Base-by-base conservation (phyloP, 2,888 invertebrate genomes). In the Polydrusus cervinus region DNA sequence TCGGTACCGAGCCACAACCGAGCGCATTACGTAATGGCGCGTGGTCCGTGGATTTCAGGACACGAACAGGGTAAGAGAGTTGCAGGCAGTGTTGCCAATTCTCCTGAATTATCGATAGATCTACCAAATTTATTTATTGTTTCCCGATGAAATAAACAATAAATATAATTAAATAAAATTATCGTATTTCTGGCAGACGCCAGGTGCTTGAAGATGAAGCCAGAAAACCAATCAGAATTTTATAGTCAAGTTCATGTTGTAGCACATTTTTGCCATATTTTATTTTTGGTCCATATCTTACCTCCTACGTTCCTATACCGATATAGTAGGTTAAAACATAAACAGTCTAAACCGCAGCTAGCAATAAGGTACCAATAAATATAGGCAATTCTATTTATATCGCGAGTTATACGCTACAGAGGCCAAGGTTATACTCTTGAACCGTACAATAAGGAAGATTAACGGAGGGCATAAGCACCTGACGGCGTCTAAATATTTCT, bases 401-500 rank as follows among this genome's bases (percentile, higher is more conserved):
- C 47, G 30, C 71, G 67, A 75, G 67, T 75, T 71, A 64, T 75
- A 30, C 60, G 73, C 76, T 18, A 57, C 65, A 47, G 57, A 73
- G 76, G 76, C 76, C 73, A 76, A 76, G 76, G 76, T 76, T 76
- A 72, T 73, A 60, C 25, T 74, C 69, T 65, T 72, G 67, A 66
- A 67, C 72, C 55, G 47, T 57, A 71, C 67, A 71, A 76, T 61
- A 72, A 74, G 74, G 70, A 75, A 75, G 75, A 75, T 75, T 71
- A 75, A 74, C 74, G 69, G 62, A 69, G 74, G 47, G 69, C 74
- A 74, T 69, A 74, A 75, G 65, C 76, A 76, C 76, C 76, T 76
- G 76, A 76, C 76, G 76, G 76, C 72, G 76, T 73, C 72, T 72
- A 73, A 76, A 76, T 76, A 76, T 76, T 76, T 73, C 72, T 72